Evolutionary conservation across 2,113 vertebrate genomes (phyloP).

Genomic region (Macrotis lagotis): DNA sequence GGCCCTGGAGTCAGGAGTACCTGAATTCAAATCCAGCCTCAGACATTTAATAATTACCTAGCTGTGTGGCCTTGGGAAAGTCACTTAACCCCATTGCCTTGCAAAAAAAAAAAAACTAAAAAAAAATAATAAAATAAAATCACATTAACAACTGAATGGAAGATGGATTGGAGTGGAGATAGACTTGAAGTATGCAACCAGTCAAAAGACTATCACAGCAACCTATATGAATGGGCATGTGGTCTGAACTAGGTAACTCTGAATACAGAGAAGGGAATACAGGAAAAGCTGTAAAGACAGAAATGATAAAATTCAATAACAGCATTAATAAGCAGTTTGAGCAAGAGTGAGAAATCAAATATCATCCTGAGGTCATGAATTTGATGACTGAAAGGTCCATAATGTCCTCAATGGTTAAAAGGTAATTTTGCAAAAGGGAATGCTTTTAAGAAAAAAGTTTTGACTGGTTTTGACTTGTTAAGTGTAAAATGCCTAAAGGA

Average conservation of each 20-base stretch:
- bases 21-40: too few relatives aligned
- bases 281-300: not conserved
- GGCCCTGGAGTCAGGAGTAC: too few relatives aligned
- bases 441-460: not conserved
- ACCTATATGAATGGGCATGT: not conserved
- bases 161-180: not conserved
- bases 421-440: not conserved
- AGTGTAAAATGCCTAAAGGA: not conserved
- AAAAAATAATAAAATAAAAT: too few relatives aligned
- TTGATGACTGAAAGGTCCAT: not conserved
- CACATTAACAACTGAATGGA: not conserved
- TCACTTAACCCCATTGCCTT: too few relatives aligned
- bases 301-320: not conserved
- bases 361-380: not conserved
- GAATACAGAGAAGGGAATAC: not conserved
- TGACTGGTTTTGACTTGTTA: not conserved
- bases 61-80: too few relatives aligned
- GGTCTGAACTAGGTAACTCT: not conserved
- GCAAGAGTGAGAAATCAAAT: not conserved
- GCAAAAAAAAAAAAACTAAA: too few relatives aligned
- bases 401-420: not conserved
- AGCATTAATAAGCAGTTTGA: not conserved
- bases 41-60: too few relatives aligned
- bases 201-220: not conserved
- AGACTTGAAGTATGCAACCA: not conserved